Base-by-base conservation (phyloP, 2,888 invertebrate genomes). In the Drepanosiphum platanoidis region DNA sequence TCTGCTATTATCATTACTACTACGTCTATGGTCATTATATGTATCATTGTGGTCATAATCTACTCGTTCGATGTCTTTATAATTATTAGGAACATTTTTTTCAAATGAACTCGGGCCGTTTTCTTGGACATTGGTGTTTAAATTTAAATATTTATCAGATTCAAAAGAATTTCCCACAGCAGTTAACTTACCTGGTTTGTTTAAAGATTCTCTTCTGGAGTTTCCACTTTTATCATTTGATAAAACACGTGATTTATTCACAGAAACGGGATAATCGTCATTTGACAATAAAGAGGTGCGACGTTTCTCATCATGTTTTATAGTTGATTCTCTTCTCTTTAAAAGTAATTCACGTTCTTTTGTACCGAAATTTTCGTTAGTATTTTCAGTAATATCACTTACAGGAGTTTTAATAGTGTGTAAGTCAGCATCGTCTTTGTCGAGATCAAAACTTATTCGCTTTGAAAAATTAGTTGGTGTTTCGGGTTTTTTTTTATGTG, bases 361-460 rank as follows among this genome's bases (percentile, higher is more conserved):
- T 1, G 34, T 52, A 9, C 18, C 11, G 9, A 11, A 18, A 36
- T 70, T 36, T 27, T 27, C 27, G 27, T 70, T 30, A 52, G 8
- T 18, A 58, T 58, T 71, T 81, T 81, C 58, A 22, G 1, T 36
- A 22, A 58, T 58, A n/a, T n/a, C n/a, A n/a, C n/a, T n/a, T n/a
- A n/a, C n/a, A 30, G 30, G 30, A 52, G 30, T 71, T 36, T 11
- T 36, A 39, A 4, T 34, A 30, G 22, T 30, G 13, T 46, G 52
- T 27, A 27, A 7, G 32, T 68, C 52, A 27, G 11, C 36, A 11
- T 80, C 22, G 13, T 71, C 81, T 15, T n/a, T 18, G 30, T n/a
- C 58, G 0, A 82, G 32, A 42, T 82, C 81, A 61, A 82, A 82
- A 82, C 81, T 72, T 15, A 82, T 82, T 72, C 61, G 81, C n/a